These are phyloP conservation scores for Pangasius krempfi DNA, from an alignment of 2,797 vertebrate species.

Conservation along the genomic window DNA sequence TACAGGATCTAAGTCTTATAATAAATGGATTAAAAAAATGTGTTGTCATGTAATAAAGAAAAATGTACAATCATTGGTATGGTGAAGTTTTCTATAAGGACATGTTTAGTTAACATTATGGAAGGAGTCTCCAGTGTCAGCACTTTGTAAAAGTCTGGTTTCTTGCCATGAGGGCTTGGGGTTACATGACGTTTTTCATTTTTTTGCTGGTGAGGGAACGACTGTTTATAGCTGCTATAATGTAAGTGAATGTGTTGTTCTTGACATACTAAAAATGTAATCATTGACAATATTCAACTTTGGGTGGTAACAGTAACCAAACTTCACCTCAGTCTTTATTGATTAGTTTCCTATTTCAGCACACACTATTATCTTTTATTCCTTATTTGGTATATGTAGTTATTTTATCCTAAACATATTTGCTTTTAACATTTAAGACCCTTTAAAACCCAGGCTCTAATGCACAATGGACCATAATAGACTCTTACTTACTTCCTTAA, in stretches of 20 bases:
- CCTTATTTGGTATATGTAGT: not conserved
- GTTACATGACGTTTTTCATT: not conserved
- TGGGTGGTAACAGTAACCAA: not conserved
- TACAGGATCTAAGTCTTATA: not conserved
- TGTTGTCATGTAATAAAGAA: not conserved
- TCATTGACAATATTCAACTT: not conserved
- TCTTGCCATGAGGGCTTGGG: not conserved
- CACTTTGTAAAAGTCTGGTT: not conserved
- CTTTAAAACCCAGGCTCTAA: not conserved
- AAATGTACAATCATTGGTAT: not conserved
- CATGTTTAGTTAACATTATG: not conserved
- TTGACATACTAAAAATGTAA: not conserved
- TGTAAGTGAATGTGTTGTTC: not conserved
- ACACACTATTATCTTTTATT: not conserved
- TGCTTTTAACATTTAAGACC: not conserved
- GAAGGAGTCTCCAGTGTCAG: not conserved
- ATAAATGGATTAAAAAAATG: not conserved
- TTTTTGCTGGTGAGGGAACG: not conserved
- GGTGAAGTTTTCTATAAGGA: not conserved
- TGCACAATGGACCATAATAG: not conserved
- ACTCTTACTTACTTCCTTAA: constrained; percentile 14
- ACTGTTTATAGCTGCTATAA: not conserved
- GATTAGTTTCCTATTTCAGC: not conserved
- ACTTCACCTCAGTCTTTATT: not conserved
- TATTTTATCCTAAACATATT: not conserved